Evolutionary conservation across 92 coral and sea anemone species (phyloP).

Genomic region (Montipora capitata): DNA sequence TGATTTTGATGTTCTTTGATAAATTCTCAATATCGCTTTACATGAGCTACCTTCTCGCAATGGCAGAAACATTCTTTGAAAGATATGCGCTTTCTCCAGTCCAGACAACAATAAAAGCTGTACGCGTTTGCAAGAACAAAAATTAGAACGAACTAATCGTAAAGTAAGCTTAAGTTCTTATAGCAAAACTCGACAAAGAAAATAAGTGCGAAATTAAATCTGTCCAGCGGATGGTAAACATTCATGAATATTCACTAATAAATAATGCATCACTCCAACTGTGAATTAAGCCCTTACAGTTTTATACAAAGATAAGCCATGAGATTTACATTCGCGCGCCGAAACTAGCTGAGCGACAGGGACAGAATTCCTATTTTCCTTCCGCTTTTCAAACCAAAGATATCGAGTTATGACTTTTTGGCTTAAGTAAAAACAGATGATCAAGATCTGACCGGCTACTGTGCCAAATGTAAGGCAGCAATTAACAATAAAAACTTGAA

Average conservation of each 20-base stretch:
- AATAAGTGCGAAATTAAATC: neutral
- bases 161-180: no score
- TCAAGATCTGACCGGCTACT: neutral
- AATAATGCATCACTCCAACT: slow-evolving; percentile 36
- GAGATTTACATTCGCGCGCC: neutral
- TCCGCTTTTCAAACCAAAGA: neutral
- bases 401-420: slow-evolving; percentile 2
- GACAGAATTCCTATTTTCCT: neutral
- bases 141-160: no score
- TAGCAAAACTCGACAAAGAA: neutral
- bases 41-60: no score
- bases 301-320: neutral
- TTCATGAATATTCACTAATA: slow-evolving; percentile 17
- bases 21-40: no score
- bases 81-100: no score
- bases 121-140: no score
- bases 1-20: no score
- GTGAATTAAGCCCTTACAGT: neutral
- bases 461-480: neutral
- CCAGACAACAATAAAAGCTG: no score
- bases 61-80: no score
- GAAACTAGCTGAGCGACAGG: neutral
- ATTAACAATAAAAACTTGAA: neutral
- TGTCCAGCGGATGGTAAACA: neutral
- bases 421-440: neutral